Evolutionary conservation across 2,113 vertebrate genomes (phyloP).

Genomic region (Triplophysa siluroides): DNA sequence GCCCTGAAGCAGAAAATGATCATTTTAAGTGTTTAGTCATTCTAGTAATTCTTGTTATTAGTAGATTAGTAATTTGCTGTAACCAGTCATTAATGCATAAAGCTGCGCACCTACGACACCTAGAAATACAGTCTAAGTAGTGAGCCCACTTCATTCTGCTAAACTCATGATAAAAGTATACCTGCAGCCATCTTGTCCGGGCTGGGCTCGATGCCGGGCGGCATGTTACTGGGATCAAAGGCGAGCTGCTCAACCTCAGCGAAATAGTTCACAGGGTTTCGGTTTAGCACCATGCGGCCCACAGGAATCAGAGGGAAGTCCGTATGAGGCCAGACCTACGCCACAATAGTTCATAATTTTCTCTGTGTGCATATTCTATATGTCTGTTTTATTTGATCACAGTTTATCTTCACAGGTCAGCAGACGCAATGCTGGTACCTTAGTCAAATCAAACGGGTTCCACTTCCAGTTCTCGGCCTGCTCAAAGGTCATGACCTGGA

Average conservation of each 20-base stretch:
- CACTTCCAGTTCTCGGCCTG: constrained; percentile 85
- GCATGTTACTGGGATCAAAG: constrained; percentile 97
- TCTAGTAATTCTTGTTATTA: no score
- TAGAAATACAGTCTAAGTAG: no score
- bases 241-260: constrained; percentile 93
- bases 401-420: not conserved
- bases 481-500: constrained; percentile 96
- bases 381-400: no score
- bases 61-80: no score
- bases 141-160: no score
- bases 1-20: constrained; percentile 72
- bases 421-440: constrained; percentile 70
- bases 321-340: constrained; percentile 88
- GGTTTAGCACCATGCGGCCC: constrained; percentile 90
- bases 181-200: constrained; percentile 99
- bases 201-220: constrained; percentile 90
- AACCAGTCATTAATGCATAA: not conserved
- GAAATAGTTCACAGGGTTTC: constrained; percentile 95
- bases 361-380: not conserved
- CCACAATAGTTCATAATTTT: not conserved
- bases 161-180: constrained; percentile 49
- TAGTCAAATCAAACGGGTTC: constrained; percentile 96
- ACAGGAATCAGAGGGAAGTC: constrained; percentile 93
- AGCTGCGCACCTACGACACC: no score
- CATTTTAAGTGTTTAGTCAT: not conserved